A percentile compares a stretch with the other conserved stretches of the same genome.
Conservation (phyloP, 2,113 vertebrate genomes). For the Phoxinus phoxinus region DNA sequence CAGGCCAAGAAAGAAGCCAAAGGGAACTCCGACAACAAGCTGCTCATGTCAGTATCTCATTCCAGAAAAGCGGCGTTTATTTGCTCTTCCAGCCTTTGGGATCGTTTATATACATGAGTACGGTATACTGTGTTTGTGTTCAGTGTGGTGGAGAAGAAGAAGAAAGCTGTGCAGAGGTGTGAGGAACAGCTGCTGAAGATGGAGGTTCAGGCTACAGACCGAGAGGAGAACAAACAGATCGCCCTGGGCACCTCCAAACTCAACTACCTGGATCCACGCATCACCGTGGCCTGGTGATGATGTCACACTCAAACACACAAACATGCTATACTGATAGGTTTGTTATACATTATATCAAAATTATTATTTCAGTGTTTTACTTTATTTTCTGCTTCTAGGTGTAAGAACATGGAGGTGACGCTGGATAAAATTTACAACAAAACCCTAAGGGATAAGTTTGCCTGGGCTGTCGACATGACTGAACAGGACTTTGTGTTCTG, state of each 20-base stretch:
- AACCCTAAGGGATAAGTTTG: conserved; percentile 76
- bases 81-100: neutral
- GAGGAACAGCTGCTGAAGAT: conserved; percentile 75
- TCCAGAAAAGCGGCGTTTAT: neutral
- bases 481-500: conserved; percentile 79
- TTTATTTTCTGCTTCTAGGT: conserved; percentile 63
- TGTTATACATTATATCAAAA: accelerated
- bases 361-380: neutral
- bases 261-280: conserved; percentile 75
- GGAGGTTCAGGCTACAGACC: conserved; percentile 76
- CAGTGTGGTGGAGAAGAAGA: conserved; percentile 71
- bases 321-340: neutral
- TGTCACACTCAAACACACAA: conserved; percentile 1
- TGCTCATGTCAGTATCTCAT: conserved; percentile 59
- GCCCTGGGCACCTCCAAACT: conserved; percentile 77
- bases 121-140: neutral
- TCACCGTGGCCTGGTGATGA: conserved; percentile 68
- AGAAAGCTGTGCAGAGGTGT: conserved; percentile 64
- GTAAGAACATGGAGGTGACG: conserved; percentile 71
- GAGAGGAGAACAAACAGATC: conserved; percentile 78
- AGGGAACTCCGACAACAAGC: conserved; percentile 62
- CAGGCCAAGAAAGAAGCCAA: conserved; percentile 73
- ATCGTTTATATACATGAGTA: neutral
- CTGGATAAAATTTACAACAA: conserved; percentile 81
- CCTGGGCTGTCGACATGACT: conserved; percentile 79